Evolutionary conservation across 2,113 vertebrate species (phyloP).

Genomic region (Damaliscus lunatus): DNA sequence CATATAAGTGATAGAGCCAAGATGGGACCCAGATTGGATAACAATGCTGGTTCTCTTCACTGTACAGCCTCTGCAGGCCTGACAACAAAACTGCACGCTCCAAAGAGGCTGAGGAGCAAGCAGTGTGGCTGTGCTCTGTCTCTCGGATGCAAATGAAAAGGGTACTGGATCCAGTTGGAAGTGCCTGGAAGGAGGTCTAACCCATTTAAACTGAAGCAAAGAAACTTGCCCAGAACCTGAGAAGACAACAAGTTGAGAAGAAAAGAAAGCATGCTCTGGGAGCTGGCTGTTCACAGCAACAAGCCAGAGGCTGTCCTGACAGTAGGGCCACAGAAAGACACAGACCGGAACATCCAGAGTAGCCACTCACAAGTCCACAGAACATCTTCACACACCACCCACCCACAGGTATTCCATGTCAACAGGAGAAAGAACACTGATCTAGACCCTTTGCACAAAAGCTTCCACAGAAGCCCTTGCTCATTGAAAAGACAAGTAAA

Average conservation of each 20-base stretch:
- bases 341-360: not conserved
- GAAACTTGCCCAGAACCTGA: not conserved
- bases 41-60: not conserved
- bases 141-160: not conserved
- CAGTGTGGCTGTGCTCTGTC: not conserved
- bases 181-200: not conserved
- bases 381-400: not conserved
- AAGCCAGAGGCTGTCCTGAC: not conserved
- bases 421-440: not conserved
- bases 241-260: not conserved
- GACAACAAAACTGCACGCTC: not conserved
- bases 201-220: not conserved
- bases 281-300: not conserved
- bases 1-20: not conserved
- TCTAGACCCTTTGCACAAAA: not conserved
- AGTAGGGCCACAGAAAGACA: not conserved
- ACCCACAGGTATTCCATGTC: fast-evolving
- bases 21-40: not conserved
- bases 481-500: not conserved
- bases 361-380: not conserved
- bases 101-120: not conserved
- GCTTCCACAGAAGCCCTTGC: not conserved
- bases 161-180: not conserved
- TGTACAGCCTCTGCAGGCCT: not conserved
- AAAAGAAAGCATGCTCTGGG: not conserved